Percentiles rank a stretch among this genome's conserved stretches.
Evolutionary conservation across 2,888 invertebrate species (phyloP).

Genomic region (Sinohyriopsis cumingii): DNA sequence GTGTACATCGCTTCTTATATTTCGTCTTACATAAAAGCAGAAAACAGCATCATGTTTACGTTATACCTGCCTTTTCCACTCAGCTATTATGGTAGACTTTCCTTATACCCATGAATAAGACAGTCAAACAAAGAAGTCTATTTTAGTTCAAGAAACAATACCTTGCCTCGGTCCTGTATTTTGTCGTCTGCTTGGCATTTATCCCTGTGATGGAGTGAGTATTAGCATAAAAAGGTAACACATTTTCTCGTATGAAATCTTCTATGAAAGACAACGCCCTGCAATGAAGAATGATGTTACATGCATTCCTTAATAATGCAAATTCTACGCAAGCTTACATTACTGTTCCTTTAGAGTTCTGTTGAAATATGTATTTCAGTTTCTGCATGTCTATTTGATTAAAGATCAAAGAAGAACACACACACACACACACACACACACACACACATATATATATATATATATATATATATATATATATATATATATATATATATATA

Average conservation of each 20-base stretch:
- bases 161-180: conserved; percentile 44
- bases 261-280: conserved; percentile 46
- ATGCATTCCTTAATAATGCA: not conserved
- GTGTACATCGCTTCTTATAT: no score
- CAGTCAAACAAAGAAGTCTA: no score
- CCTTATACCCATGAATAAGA: no score
- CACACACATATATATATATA: no score
- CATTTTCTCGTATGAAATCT: conserved; percentile 38
- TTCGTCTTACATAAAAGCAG: no score
- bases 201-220: conserved; percentile 47
- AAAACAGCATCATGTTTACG: no score
- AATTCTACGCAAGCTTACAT: not conserved
- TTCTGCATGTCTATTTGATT: not conserved
- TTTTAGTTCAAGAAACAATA: conserved; percentile 4
- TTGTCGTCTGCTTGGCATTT: conserved; percentile 42
- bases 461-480: no score
- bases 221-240: conserved; percentile 47
- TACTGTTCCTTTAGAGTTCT: not conserved
- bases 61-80: no score
- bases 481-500: no score
- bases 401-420: not conserved
- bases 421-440: no score
- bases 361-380: not conserved
- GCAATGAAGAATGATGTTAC: conserved; percentile 5
- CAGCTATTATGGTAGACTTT: no score